Base-by-base conservation (phyloP, 37 sponge, comb jelly and placozoan genomes). In the Hormiphora californensis region DNA sequence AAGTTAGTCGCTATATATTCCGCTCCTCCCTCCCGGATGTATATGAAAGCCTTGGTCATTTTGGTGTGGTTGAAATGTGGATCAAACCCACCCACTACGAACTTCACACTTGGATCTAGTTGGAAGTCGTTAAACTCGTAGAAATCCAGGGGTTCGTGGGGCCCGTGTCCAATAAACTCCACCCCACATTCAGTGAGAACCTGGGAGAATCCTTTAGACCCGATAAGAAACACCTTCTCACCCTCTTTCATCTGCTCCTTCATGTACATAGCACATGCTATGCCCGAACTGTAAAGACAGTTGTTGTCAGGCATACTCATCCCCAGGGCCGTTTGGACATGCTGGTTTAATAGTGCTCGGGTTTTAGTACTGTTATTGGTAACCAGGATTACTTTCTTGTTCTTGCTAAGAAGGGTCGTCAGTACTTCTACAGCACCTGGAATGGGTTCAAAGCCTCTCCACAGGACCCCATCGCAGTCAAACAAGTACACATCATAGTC, bases 391-490 rank as follows among this genome's bases (percentile, higher is more conserved):
- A 88, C 63, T 9, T 62, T 44, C 28, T 88, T 88, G 0, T 54
- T 39, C 31, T 49, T 12, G 22, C 31, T 2, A 5, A 44, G 11
- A 22, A 88, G 78, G 15, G 46, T 27, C 17, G 8, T 43, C 0
- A 88, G 55, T n/a, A 62, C 19, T 4, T 88, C 54, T 5, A 65
- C 28, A 4, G 88, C 88, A 8, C 88, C 88, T 3, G 78, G 51
- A 40, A 88, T 30, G 33, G 40, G 54, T 3, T 36, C 54, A 3
- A 69, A 0, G 3, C 88, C 69, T 19, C 69, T 22, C 88, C 88
- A 88, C 0, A 88, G 23, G 33, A 88, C 88, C 49, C 88, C 88
- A 54, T 88, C 88, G 28, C 88, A 88, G 54, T 88, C 88, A 43
- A 88, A 88, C 17, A 88, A 40, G 44, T 54, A 88, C 8, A 40